Base-by-base conservation (phyloP, 2,113 vertebrate species). In the Naja naja region DNA sequence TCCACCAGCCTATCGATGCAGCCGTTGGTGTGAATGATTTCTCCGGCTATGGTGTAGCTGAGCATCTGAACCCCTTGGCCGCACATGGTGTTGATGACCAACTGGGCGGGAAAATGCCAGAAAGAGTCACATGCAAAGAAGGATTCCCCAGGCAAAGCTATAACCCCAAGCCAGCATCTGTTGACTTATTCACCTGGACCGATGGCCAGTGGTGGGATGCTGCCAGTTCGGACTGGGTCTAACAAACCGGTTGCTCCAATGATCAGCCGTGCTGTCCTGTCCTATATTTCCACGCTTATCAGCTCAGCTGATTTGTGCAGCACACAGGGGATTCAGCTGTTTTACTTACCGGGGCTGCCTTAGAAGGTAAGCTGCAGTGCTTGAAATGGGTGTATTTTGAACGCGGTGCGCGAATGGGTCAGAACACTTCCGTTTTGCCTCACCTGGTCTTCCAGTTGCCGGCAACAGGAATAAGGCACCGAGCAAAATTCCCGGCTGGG, bases 51-150 rank as follows among this genome's bases (percentile, higher is more conserved):
- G 18, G 94, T 6, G 94, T 97, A 98, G 81, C 97, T 88, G 23
- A 97, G 69, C 0, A 95, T 90, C 96, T 99, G 99, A 98, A 98
- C 98, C 4, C 97, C 97, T 27, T 98, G 98, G 30, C 99, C 99
- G 87, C 99, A 99, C 99, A 99, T 98, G 91, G 99, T 99, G 97
- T 99, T 99, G 97, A 99, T 96, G n/a, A 99, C 98, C 0, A 27
- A 91, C 99, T 98, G 96, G 0, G 25, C 1, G 8, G 47, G 22
- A 89, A 22, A 7, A 3, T n/a, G 52, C 52, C 86, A 23, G 1
- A 86, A 20, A 47, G 27, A 47, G 43, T 88, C 90, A 55, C n/a
- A 0, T 0, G 2, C 3, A 4, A 47, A n/a, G 64, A 55, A 3
- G 85, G 47, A 81, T 23, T 20, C n/a, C 3, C n/a, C n/a, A 8